Evolutionary conservation across 2,888 invertebrate genomes (phyloP), one percentile per base, ranked within the genome.

Genomic region (Opisthograptis luteolata): DNA sequence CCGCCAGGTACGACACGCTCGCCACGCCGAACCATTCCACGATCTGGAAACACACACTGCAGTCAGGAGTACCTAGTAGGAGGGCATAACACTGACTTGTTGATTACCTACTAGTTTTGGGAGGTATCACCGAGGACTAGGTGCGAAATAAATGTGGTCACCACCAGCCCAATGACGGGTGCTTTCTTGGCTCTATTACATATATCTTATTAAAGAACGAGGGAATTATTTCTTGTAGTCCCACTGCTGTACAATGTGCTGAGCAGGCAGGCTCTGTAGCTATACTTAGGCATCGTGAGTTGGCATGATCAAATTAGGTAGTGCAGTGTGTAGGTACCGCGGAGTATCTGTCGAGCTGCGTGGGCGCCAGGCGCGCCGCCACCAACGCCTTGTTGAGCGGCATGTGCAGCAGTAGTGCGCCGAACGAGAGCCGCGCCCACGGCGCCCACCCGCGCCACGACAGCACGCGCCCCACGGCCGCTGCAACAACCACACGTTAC

Each of bases 321-420:
- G n/a, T n/a, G n/a, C n/a, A n/a, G n/a, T n/a, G 20, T n/a, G n/a
- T 25, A 61, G 56, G 60, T 52, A 85, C 87, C 55, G 75, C 80
- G 27, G 74, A 58, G 24, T 63, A 66, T 0, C 84, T 50, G 70
- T 81, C 79, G 27, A 88, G 67, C 62, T 79, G 76, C 31, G 74
- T 66, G 43, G 83, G 79, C 54, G 67, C 60, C 12, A 69, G 70
- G 0, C 82, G 59, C 1, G 75, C 62, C 12, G 81, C 88, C 35
- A 87, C 76, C 57, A 84, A 73, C 49, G 80, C 66, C 72, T 84
- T 86, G 81, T 88, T 84, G 72, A 88, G 66, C 43, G 84, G 80
- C 79, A 89, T 80, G 76, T 89, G 88, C 66, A 88, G 77, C 66
- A 89, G 73, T 58, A 88, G 76, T 56, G 87, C 87, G 55, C 87